Evolutionary conservation across 23 tunicate genomes (phyloP), one percentile per base, ranked within the genome.

Genomic region (Trididemnum miniatum): DNA sequence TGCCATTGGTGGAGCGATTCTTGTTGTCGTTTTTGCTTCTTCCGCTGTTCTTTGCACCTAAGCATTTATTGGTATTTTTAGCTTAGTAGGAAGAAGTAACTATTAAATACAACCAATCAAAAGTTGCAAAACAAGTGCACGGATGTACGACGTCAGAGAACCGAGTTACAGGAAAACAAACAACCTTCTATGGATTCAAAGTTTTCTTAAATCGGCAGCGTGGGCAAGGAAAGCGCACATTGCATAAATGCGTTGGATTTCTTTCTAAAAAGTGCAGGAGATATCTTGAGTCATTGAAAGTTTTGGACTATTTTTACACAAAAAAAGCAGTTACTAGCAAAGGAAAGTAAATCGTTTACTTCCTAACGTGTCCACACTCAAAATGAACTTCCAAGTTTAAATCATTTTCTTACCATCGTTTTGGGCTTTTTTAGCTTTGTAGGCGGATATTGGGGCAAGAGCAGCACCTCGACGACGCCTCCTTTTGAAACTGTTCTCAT

Each of bases 401-500:
- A n/a, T n/a, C n/a, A n/a, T n/a, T n/a, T n/a, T n/a, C 88, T 30
- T 81, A 91, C 97, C 84, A 20, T 91, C 97, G 67, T 59, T 78
- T 25, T 35, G 65, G 33, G 65, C 80, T 69, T 91, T 91, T 59
- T 91, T 91, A 26, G 85, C 72, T 74, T 91, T 91, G 80, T 91
- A 91, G 1, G 97, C 91, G 23, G 97, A 91, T 33, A 91, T 91
- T 2, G 97, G 97, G 20, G 90, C 87, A 40, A 88, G 69, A 1
- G 98, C 83, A 2, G 93, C 93, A 0, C 97, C 97, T 7, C 98
- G 80, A 44, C 98, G 44, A 44, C 98, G 73, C 31, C 98, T 69
- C 3, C 98, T 63, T 71, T 93, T 93, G 84, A 93, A 93, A 79
- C 98, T 93, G 76, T 93, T 93, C 66, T 93, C 98, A 85, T 84